Evolutionary conservation across 2,797 vertebrate genomes (phyloP).

Genomic region (Sarcophilus harrisii): DNA sequence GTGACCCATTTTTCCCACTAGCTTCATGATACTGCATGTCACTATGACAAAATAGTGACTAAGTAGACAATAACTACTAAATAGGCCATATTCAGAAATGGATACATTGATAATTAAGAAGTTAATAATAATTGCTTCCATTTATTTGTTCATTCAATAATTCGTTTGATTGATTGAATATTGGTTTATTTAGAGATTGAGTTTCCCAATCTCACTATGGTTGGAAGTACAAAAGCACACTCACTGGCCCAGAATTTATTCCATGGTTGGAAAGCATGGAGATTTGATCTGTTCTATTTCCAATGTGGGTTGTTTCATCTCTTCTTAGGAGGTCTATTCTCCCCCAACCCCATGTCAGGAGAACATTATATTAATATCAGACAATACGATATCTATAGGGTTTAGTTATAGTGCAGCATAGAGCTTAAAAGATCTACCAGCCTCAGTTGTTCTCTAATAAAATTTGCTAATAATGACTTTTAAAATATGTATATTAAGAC

Average conservation of each 20-base stretch:
- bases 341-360: not conserved
- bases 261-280: not conserved
- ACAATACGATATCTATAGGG: not conserved
- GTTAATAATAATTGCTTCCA: not conserved
- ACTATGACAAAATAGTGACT: not conserved
- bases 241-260: not conserved
- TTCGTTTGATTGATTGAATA: not conserved
- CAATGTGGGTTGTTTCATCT: not conserved
- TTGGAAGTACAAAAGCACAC: not conserved
- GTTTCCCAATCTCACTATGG: not conserved
- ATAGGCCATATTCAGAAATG: not conserved
- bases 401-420: not conserved
- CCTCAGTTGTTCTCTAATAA: not conserved
- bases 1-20: not conserved
- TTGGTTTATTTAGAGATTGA: not conserved
- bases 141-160: not conserved
- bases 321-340: not conserved
- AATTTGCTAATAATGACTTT: not conserved
- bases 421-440: not conserved
- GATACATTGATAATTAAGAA: not conserved
- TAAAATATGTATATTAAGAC: not conserved
- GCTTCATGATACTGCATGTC: conserved; percentile 28
- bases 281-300: not conserved
- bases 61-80: not conserved
- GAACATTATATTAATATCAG: not conserved